A percentile compares a stretch with the other conserved stretches of the same genome.
These are phyloP conservation scores for Acridotheres tristis DNA, from an alignment of 2,797 vertebrate species.

Conservation along the genomic window DNA sequence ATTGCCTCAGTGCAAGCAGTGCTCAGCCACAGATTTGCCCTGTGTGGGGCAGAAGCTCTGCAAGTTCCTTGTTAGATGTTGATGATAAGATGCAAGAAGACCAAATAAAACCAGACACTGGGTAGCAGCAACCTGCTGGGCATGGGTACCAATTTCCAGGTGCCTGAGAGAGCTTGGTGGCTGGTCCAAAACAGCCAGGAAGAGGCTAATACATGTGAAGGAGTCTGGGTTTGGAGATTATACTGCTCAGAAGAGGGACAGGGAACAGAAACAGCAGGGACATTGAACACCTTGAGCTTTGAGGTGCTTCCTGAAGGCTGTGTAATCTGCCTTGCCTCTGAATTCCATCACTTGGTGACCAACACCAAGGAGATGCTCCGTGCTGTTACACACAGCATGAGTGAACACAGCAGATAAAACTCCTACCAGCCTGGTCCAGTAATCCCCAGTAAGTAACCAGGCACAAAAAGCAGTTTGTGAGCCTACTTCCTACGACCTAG, in stretches of 20 bases:
- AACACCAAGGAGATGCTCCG: accelerated
- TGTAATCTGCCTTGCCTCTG: neutral
- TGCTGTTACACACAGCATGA: neutral
- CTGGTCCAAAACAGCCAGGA: neutral
- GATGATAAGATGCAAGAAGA: neutral
- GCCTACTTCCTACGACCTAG: accelerated
- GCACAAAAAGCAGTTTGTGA: neutral
- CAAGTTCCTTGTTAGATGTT: neutral
- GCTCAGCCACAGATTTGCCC: neutral
- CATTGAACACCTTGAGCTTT: neutral
- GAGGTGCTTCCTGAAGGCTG: neutral
- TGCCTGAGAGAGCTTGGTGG: neutral
- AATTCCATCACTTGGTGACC: neutral
- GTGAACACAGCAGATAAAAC: neutral
- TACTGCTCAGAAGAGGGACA: neutral
- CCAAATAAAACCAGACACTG: neutral
- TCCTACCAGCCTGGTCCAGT: neutral
- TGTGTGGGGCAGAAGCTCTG: neutral
- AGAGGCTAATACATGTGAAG: neutral
- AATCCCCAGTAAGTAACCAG: neutral
- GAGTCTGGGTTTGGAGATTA: neutral
- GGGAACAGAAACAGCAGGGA: neutral
- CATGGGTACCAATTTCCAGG: neutral
- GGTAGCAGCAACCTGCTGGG: neutral
- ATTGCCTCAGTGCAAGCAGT: neutral